Base-by-base conservation (phyloP, 2,888 invertebrate genomes). In the Corythucha ciliata region DNA sequence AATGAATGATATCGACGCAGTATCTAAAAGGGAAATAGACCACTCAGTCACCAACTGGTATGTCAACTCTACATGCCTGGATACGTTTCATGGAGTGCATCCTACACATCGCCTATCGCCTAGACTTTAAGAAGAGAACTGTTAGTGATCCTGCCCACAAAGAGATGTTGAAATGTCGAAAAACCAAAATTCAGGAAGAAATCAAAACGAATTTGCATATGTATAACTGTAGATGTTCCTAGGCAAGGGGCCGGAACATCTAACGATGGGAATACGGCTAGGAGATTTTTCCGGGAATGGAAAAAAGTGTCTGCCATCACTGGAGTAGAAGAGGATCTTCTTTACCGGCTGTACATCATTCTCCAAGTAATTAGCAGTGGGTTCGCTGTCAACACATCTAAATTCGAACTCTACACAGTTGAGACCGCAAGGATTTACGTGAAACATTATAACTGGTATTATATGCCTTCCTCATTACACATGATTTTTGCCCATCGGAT, bases 211-310 rank as follows among this genome's bases (percentile, higher is more conserved):
- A 53, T 20, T 14, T 42, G 6, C 48, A n/a, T n/a, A n/a, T n/a
- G 53, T 27, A 40, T 53, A 14, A 21, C 48, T 18, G 34, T 53
- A 3, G 48, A 53, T 12, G 20, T 39, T 7, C 48, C 48, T 8
- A 48, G 44, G 44, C 42, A 29, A 34, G 44, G 48, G 6, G 41
- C 39, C 21, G 53, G 53, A 12, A 53, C 34, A 18, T 48, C 48
- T 22, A 53, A 53, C 39, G 53, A 53, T 21, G 48, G 42, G 5
- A 53, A 53, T 18, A 52, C 39, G 20, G 16, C 29, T n/a, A 8
- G 41, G 27, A 12, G 47, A 5, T 52, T 52, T 47, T 47, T 47
- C 26, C 5, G 8, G 12, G n/a, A 47, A 20, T 26, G 24, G 12
- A 29, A 22, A 20, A 5, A 16, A 22, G 25, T 34, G 8, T 40